Base-by-base conservation (phyloP, 2,113 vertebrate species). In the Rhizomys pruinosus region DNA sequence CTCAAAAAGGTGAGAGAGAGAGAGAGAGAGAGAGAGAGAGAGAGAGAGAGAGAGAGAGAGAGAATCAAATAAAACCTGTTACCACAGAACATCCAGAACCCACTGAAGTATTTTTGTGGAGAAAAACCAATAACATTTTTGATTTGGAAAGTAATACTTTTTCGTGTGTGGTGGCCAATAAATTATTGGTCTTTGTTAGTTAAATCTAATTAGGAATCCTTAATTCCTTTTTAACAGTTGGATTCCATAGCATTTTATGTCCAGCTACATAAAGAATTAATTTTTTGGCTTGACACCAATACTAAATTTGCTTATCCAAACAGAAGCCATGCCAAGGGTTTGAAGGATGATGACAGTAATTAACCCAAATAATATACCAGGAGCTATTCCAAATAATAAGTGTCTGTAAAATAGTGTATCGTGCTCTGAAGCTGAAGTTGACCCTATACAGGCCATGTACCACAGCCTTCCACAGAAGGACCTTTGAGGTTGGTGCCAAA, bases 241-340 rank as follows among this genome's bases (percentile, higher is more conserved):
- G 77, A 81, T 94, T 94, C 95, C 90, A 92, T 88, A 79, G 69
- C 59, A 82, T 86, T 96, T 97, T 95, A 94, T 95, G 92, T 92
- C 80, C 77, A 84, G 72, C 55, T 92, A 92, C 61, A 95, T 90
- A 96, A 90, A 92, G 63, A 96, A 95, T 96, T 96, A 96, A 90
- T 79, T 93, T 89, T 96, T 95, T 96, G 95, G 97, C 96, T 94
- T 93, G 69, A 86, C 34, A 94, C 42, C 89, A 96, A 66, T 87
- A 81, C 57, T 93, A 93, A 96, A 96, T 93, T 95, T 96, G 93
- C 95, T 97, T 96, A 94, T 95, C 69, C 95, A 95, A 96, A 97
- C 59, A 96, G 80, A 97, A 96, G 42, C 44, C 37, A 63, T 92
- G 94, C 95, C 95, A 96, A 96, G 29, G 74, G 23, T 80, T 96